Conservation (phyloP, 2,888 invertebrate genomes). For the Dusona sp. region DNA sequence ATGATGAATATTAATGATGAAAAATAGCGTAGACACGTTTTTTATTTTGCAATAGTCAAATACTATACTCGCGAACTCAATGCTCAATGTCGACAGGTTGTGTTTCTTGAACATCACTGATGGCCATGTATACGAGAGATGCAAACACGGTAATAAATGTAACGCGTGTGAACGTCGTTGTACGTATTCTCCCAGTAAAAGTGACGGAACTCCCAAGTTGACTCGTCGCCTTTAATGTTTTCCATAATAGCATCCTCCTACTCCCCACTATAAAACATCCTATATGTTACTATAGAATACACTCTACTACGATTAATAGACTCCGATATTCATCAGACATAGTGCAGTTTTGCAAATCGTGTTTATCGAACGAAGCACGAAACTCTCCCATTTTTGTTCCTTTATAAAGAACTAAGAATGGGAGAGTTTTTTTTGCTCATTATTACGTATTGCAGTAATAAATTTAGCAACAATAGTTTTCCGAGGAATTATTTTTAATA, state of each 20-base stretch:
- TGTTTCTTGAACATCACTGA: constrained; percentile 64
- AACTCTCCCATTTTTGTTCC: constrained; percentile 6
- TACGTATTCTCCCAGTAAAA: constrained; percentile 78
- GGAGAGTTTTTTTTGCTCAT: neutral
- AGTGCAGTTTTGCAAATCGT: constrained; percentile 34
- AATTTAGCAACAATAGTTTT: neutral
- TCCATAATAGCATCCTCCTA: constrained; percentile 46
- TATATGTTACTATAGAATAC: constrained; percentile 32
- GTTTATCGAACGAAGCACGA: constrained; percentile 34
- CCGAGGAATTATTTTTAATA: neutral
- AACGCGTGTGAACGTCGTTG: constrained; percentile 80
- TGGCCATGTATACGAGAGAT: constrained; percentile 25
- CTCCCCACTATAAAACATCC: constrained; percentile 4
- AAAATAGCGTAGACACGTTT: neutral
- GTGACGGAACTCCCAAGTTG: constrained; percentile 58
- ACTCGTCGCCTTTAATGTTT: constrained; percentile 60
- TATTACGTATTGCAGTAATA: neutral
- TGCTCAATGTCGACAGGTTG: constrained; percentile 77
- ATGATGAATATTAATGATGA: constrained; percentile 6
- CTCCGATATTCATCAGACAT: constrained; percentile 48
- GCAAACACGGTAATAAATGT: constrained; percentile 70
- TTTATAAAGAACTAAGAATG: neutral
- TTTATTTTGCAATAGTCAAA: constrained; percentile 5
- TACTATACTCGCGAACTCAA: constrained; percentile 62
- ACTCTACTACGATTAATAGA: constrained; percentile 48